Evolutionary conservation across 2,888 invertebrate genomes (phyloP), one percentile per base, ranked within the genome.

Genomic region (Hartigia nigra): DNA sequence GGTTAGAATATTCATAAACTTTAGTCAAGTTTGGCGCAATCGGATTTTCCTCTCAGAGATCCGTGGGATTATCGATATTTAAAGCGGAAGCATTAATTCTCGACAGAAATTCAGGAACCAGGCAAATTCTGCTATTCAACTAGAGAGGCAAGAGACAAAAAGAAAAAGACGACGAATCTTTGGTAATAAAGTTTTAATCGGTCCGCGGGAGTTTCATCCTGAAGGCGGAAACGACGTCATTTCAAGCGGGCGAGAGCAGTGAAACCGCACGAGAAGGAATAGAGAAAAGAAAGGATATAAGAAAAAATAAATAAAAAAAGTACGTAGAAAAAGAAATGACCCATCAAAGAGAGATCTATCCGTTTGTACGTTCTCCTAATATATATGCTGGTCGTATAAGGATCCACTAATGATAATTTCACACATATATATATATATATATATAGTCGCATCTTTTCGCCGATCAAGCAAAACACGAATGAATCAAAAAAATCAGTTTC

Each of bases 141-240:
- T 23, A 70, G 81, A 78, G 76, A 80, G 31, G 31, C 32, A 74
- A 11, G 12, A 39, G 34, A 32, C 70, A 11, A 74, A 23, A 31
- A 75, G 35, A 23, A 55, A 23, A 23, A 23, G 55, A 23, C 35
- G 55, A 23, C 9, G 55, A 55, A 23, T 55, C 55, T 55, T 55
- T 23, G 23, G 72, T 31, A 72, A 31, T 72, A 31, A 72, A 72
- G 55, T 34, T 72, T 72, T 72, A 72, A 72, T 72, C 34, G 72
- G 9, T 55, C 12, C 31, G 72, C 72, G 72, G 72, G 12, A 31
- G 31, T 72, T 34, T 31, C 12, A 12, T 34, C 14, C 9, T 72
- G 5, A 72, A 72, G 31, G 72, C 72, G 72, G 72, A 72, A 72
- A 34, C 72, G 72, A 34, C 72, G 32, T 12, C 72, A 34, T 31